Conservation (phyloP, 2,113 vertebrate species). For the Antechinus stuartii region DNA sequence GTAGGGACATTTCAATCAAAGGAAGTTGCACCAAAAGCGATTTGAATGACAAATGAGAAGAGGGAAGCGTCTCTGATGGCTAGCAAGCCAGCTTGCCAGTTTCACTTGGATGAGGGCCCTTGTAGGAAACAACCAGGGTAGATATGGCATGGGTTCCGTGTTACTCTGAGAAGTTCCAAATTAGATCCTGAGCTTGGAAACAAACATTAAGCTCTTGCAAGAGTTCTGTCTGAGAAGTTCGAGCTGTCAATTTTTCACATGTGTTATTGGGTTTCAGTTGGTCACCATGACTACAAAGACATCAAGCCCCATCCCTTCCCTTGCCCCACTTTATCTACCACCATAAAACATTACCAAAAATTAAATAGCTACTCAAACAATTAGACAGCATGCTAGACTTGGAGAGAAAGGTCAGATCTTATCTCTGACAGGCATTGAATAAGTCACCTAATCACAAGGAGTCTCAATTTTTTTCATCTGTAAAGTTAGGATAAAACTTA, state of each 20-base stretch:
- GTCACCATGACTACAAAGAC: background rate
- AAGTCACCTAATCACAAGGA: background rate
- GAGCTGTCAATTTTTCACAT: background rate
- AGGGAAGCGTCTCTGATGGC: background rate
- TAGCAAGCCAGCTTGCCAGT: background rate
- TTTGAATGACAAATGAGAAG: slow-evolving; percentile 1
- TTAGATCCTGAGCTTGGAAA: background rate
- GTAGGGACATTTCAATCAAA: background rate
- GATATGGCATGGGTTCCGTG: background rate
- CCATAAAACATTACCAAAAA: background rate
- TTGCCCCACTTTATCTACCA: background rate
- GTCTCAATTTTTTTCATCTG: background rate
- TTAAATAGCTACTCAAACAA: background rate
- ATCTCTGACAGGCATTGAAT: background rate
- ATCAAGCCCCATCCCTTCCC: too few species aligned
- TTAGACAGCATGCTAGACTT: background rate
- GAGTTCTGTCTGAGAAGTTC: background rate
- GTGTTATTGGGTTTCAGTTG: background rate
- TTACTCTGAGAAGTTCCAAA: background rate
- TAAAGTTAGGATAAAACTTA: background rate
- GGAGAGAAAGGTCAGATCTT: background rate
- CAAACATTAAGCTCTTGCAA: background rate
- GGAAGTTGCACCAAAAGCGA: background rate
- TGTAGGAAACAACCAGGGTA: background rate
- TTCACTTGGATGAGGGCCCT: background rate